Percentiles rank a stretch among this genome's conserved stretches.
Conservation (phyloP, 2,888 invertebrate genomes). For the Aspidiotus destructor region DNA sequence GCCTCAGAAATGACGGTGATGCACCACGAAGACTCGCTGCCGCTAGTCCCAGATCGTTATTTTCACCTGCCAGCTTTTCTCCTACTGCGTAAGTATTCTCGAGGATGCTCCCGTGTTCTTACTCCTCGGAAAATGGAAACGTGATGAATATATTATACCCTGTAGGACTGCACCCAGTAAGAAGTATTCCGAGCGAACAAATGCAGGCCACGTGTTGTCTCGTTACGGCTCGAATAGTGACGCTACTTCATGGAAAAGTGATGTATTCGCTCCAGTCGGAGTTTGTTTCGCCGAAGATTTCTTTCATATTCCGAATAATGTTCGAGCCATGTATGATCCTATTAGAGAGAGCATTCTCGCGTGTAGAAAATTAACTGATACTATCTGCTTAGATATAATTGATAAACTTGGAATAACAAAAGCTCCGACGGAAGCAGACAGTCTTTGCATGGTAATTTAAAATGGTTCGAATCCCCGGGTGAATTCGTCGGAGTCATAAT, state of each 20-base stretch:
- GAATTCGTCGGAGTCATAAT: background rate
- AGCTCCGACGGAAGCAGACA: background rate
- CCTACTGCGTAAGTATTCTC: slow-evolving; percentile 40
- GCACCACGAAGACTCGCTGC: background rate
- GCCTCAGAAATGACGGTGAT: background rate
- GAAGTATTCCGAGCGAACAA: slow-evolving; percentile 44
- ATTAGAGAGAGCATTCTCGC: slow-evolving; percentile 2
- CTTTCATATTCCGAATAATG: background rate
- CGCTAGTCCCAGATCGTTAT: slow-evolving; percentile 34
- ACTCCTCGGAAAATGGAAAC: background rate
- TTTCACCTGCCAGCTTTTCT: slow-evolving; percentile 40
- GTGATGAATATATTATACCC: slow-evolving; percentile 19
- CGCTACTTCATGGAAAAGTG: slow-evolving; percentile 18
- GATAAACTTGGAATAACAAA: slow-evolving; percentile 6
- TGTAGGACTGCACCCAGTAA: slow-evolving; percentile 41
- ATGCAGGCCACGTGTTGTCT: slow-evolving; percentile 52
- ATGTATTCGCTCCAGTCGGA: slow-evolving; percentile 3
- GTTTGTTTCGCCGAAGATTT: slow-evolving; percentile 26
- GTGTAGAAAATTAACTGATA: slow-evolving; percentile 8
- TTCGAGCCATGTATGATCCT: slow-evolving; percentile 8
- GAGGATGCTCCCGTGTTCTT: background rate
- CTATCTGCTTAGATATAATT: background rate
- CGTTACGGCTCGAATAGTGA: slow-evolving; percentile 36
- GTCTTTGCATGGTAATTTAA: slow-evolving; percentile 8
- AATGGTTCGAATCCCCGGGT: background rate